Percentiles rank a stretch among this genome's conserved stretches.
Conservation (phyloP, 2,113 vertebrate species). For the Lipotes vexillifer region DNA sequence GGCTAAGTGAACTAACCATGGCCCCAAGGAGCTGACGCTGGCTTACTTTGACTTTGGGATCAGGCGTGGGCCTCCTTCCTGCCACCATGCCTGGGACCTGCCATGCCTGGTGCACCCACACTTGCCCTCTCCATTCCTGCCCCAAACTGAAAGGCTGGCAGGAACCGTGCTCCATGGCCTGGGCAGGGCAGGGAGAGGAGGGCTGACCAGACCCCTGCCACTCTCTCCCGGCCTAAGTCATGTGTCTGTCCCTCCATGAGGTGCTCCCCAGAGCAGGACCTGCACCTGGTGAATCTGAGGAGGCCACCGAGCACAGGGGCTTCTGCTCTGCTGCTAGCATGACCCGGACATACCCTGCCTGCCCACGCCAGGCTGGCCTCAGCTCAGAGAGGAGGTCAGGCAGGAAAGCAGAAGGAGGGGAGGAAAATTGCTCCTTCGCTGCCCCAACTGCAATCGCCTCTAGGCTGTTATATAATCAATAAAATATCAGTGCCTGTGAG, state of each 20-base stretch:
- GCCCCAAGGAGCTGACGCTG: background rate
- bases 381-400: background rate
- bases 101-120: too few relatives aligned
- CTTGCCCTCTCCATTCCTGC: background rate
- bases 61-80: background rate
- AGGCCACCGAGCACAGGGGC: background rate
- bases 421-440: slow-evolving; percentile 17
- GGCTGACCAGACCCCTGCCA: background rate
- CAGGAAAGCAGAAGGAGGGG: background rate
- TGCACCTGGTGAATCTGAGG: background rate
- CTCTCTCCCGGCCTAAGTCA: background rate
- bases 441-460: background rate
- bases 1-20: fast-evolving
- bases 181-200: background rate
- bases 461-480: slow-evolving; percentile 58
- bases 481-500: slow-evolving; percentile 56
- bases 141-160: background rate
- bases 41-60: background rate
- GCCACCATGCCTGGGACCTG: background rate
- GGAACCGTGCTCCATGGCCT: background rate
- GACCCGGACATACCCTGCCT: background rate
- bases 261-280: background rate
- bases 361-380: background rate
- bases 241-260: background rate
- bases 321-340: background rate